These are phyloP conservation scores for Noctuana brunneofusca DNA, from an alignment of 2,888 invertebrate species.

Conservation along the genomic window DNA sequence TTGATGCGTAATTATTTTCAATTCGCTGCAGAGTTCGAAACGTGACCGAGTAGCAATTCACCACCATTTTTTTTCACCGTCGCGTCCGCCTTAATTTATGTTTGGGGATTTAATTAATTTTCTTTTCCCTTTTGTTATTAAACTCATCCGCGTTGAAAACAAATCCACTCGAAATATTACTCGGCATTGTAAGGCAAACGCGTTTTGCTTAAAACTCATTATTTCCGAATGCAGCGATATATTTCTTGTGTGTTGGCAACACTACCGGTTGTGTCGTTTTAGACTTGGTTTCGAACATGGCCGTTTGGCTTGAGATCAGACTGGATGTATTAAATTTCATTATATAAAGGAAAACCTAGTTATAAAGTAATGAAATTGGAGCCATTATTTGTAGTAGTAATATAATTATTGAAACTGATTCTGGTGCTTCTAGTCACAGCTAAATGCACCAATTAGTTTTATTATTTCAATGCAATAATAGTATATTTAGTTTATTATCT, in stretches of 20 bases:
- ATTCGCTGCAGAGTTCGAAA: conserved; percentile 60
- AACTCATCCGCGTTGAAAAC: conserved; percentile 4
- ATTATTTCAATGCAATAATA: no score
- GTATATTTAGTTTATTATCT: no score
- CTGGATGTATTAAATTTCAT: conserved; percentile 30
- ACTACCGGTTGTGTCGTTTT: conserved; percentile 12
- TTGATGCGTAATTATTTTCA: conserved; percentile 74
- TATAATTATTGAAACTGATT: neutral
- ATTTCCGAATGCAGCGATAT: conserved; percentile 26
- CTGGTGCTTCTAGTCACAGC: neutral
- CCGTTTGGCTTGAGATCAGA: conserved; percentile 32
- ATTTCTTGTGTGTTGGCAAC: conserved; percentile 32
- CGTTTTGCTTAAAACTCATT: conserved; percentile 11
- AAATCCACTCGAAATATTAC: conserved; percentile 10
- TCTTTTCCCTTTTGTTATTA: conserved; percentile 42
- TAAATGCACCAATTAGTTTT: no score
- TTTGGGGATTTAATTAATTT: conserved; percentile 48
- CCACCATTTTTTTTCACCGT: conserved; percentile 37
- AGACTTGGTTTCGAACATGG: conserved; percentile 26
- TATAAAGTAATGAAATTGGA: conserved; percentile 19
- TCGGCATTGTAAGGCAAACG: conserved; percentile 1
- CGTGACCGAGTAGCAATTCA: conserved; percentile 45
- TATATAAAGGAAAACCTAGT: conserved; percentile 16
- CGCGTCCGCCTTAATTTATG: conserved; percentile 47
- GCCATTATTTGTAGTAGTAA: neutral